Conservation (phyloP, 2,113 vertebrate species). For the Ellobius talpinus region DNA sequence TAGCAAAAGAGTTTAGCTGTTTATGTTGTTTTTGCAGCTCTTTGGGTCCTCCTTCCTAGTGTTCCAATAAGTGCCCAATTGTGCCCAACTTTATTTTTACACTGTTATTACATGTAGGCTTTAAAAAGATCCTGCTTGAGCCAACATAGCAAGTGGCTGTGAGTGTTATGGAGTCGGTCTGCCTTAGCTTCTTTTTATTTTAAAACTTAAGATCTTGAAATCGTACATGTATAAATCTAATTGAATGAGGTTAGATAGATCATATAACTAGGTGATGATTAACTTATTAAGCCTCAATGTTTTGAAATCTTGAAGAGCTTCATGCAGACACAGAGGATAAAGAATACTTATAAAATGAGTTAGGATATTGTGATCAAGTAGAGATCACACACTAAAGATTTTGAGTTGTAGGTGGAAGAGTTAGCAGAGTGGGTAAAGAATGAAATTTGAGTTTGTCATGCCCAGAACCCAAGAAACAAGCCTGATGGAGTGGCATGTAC, state of each 20-base stretch:
- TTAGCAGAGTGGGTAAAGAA: background rate
- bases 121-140: background rate
- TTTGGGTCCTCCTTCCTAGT: background rate
- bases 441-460: background rate
- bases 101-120: background rate
- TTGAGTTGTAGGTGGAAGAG: background rate
- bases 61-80: background rate
- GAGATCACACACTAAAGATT: background rate
- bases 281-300: background rate
- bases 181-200: background rate
- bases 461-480: background rate
- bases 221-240: background rate
- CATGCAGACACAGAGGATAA: background rate
- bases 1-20: background rate
- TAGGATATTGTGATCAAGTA: background rate
- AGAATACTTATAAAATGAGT: background rate
- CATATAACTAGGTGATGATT: background rate
- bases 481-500: no score
- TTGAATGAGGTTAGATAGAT: background rate
- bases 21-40: background rate
- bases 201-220: background rate
- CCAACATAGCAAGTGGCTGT: background rate
- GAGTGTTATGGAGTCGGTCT: background rate
- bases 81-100: background rate
- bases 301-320: conserved; percentile 17